Evolutionary conservation across 2,113 vertebrate genomes (phyloP).

Genomic region (Myiopsitta monachus): DNA sequence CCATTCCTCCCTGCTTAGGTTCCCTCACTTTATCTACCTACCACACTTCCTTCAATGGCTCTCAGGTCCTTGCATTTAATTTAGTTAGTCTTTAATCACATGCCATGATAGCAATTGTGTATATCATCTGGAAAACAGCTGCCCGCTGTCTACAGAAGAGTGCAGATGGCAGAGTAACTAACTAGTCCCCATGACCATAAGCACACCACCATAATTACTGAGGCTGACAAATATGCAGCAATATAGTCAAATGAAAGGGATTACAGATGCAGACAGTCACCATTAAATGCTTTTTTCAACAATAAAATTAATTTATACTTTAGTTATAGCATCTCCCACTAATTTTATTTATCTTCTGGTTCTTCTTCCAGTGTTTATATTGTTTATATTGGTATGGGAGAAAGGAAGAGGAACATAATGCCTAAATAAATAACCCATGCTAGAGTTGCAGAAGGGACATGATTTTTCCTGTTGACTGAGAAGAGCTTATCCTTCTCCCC

Average conservation of each 20-base stretch:
- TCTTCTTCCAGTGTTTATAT: neutral
- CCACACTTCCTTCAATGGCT: neutral
- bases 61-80: neutral
- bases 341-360: neutral
- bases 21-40: neutral
- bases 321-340: neutral
- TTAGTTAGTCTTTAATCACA: neutral
- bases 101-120: neutral
- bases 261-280: neutral
- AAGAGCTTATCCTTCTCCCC: neutral
- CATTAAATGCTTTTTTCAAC: neutral
- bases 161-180: neutral
- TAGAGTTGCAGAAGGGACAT: neutral
- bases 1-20: neutral
- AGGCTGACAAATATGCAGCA: neutral
- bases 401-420: neutral
- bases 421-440: neutral
- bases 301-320: neutral
- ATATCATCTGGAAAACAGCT: neutral
- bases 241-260: neutral
- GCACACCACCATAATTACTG: neutral
- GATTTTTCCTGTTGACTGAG: neutral
- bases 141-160: rapidly evolving
- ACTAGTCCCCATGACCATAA: neutral
- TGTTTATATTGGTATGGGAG: neutral